These are phyloP conservation scores for Cryptoprocta ferox DNA, from an alignment of 2,797 vertebrate species.

Conservation along the genomic window DNA sequence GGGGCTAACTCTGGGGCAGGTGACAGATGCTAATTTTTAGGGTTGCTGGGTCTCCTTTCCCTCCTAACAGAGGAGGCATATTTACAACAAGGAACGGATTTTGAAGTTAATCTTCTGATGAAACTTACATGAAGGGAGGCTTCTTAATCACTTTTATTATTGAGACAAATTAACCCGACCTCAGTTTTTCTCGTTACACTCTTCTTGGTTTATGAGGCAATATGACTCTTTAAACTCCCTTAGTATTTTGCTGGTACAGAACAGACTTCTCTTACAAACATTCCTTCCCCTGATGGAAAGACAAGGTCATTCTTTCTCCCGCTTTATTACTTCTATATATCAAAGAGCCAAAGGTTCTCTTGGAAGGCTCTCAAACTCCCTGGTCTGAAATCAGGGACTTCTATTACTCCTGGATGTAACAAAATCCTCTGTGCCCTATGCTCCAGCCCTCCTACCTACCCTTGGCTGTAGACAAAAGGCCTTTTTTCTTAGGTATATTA, in stretches of 20 bases:
- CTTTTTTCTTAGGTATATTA: background rate
- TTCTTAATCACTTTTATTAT: background rate
- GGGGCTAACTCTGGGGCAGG: background rate
- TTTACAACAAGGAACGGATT: background rate
- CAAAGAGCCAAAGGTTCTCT: background rate
- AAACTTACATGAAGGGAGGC: background rate
- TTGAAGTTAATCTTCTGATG: background rate
- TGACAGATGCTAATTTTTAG: background rate
- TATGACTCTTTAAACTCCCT: background rate
- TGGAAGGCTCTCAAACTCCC: background rate
- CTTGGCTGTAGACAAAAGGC: background rate
- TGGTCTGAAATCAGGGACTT: background rate
- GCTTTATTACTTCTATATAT: background rate
- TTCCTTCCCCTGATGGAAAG: background rate
- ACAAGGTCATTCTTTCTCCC: background rate
- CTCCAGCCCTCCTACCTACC: background rate
- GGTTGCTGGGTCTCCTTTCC: background rate
- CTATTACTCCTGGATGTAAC: background rate
- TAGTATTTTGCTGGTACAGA: background rate
- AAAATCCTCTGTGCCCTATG: background rate
- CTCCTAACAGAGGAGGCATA: background rate
- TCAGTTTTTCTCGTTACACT: background rate
- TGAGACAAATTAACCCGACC: background rate
- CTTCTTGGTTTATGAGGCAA: background rate
- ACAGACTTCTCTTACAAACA: background rate